A percentile compares a stretch with the other conserved stretches of the same genome.
Evolutionary conservation across 2,888 invertebrate genomes (phyloP).

Genomic region (Salpingus planirostris): DNA sequence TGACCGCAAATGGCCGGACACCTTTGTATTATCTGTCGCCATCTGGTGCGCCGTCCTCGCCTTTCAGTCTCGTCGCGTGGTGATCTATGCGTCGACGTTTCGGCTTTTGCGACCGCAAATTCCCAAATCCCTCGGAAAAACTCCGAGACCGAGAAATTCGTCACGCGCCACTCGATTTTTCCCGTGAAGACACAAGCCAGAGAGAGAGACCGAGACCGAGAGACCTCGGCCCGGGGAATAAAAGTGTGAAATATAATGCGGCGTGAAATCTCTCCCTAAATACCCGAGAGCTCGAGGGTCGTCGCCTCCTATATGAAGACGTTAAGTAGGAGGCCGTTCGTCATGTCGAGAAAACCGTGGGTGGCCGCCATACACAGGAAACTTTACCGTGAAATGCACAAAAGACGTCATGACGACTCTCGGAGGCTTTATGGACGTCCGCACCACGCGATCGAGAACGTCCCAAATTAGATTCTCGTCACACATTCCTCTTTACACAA

Average conservation of each 20-base stretch:
- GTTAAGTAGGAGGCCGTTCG: slow-evolving; percentile 34
- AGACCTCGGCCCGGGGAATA: slow-evolving; percentile 9
- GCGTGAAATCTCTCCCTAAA: slow-evolving; percentile 10
- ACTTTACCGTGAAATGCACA: slow-evolving; percentile 28
- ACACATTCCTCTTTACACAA: too few species aligned
- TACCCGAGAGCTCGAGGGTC: slow-evolving; percentile 14
- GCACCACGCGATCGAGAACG: too few species aligned
- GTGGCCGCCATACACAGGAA: slow-evolving; percentile 38
- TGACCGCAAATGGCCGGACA: too few species aligned
- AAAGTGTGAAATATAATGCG: slow-evolving; percentile 14
- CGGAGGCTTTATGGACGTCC: too few species aligned
- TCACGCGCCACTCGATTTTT: slow-evolving; percentile 7
- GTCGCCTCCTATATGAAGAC: slow-evolving; percentile 23
- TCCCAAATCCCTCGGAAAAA: slow-evolving; percentile 3
- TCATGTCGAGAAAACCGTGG: slow-evolving; percentile 38
- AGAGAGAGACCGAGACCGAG: too few species aligned
- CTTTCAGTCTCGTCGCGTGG: too few species aligned
- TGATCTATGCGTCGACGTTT: too few species aligned
- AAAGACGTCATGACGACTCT: slow-evolving; percentile 21
- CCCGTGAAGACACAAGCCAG: slow-evolving; percentile 5
- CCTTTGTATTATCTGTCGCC: slow-evolving; percentile 32
- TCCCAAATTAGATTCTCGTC: too few species aligned
- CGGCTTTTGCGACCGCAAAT: slow-evolving; percentile 12
- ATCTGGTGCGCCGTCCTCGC: too few species aligned
- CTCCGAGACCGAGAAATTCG: slow-evolving; percentile 5